Evolutionary conservation across 2,113 vertebrate genomes (phyloP), one percentile per base, ranked within the genome.

Genomic region (Fulmarus glacialis): DNA sequence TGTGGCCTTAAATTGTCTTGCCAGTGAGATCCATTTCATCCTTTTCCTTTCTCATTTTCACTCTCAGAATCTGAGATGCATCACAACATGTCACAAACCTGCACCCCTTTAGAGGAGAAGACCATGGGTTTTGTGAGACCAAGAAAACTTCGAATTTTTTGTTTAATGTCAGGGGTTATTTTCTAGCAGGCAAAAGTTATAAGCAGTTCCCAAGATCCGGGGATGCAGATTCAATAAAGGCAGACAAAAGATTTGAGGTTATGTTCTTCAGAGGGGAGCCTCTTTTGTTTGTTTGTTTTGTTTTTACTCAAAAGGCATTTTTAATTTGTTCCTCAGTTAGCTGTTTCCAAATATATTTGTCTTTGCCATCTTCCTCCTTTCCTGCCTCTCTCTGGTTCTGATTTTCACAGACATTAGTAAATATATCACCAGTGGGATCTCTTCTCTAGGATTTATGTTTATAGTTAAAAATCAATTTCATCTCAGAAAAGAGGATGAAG

Each of bases 231-330:
- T 83, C 72, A 91, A 95, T 97, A 95, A 96, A 96, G 26, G 66
- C 81, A 96, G 87, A 97, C 97, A 96, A 97, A 96, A 95, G 95
- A 95, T 96, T 94, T 97, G 95, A 96, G 94, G 95, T 96, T 96
- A 72, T 40, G 66, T 47, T 97, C 78, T 95, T 96, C 91, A 87
- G 92, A 94, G 81, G 94, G 93, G 93, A 97, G 73, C 74, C 82
- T 97, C 93, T 96, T 96, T 95, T 97, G 95, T 97, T 97, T 96
- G 36, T 47, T 95, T 95, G 87, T 74, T 96, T 96, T 96, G 82
- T 91, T 96, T 96, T 95, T 89, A 94, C 45, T 95, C 95, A 97
- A 94, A 93, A 90, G 87, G 73, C 89, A 96, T 93, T 97, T 97
- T 95, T 96, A 93, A 95, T 97, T 97, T 95, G 94, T 96, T 97